phyloP scores from a whole-genome alignment of 2,113 vertebrate genomes.

The Eidolon helvum region DNA sequence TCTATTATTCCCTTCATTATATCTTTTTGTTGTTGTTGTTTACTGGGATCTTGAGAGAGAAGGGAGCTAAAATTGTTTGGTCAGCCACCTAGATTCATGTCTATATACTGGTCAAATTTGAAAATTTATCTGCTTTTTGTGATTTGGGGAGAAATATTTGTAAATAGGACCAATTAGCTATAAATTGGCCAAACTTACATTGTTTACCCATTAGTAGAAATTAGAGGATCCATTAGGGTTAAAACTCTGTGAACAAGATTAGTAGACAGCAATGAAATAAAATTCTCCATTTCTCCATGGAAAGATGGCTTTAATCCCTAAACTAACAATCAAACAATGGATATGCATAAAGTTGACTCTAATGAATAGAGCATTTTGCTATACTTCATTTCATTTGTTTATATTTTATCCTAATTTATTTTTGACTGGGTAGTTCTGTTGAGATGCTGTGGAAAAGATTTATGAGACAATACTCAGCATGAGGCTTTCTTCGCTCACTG shows the following conservation, averaged over 20 bases:
- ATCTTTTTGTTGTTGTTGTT: not conserved
- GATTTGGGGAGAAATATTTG: not conserved
- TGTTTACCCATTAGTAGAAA: slow-evolving; percentile 32
- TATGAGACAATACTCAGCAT: slow-evolving; percentile 10
- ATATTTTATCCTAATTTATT: slow-evolving; percentile 62
- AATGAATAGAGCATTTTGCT: slow-evolving; percentile 44
- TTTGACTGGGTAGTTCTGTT: slow-evolving; percentile 33
- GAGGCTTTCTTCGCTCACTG: slow-evolving; percentile 38
- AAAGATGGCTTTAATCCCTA: slow-evolving; percentile 22
- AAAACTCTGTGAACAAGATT: slow-evolving; percentile 17
- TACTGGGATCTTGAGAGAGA: not conserved
- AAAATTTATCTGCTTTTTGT: not conserved
- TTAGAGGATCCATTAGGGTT: slow-evolving; percentile 17
- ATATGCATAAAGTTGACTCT: slow-evolving; percentile 45
- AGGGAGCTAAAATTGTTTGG: not conserved
- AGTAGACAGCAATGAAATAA: not conserved
- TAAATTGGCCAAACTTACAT: slow-evolving; percentile 12
- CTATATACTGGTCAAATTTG: slow-evolving; percentile 30
- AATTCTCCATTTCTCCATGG: slow-evolving; percentile 34
- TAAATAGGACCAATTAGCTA: slow-evolving; percentile 20
- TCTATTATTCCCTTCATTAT: not conserved
- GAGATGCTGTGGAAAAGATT: slow-evolving; percentile 40
- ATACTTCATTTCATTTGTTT: slow-evolving; percentile 58
- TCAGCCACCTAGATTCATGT: slow-evolving; percentile 3
- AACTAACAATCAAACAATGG: slow-evolving; percentile 6